A percentile compares a stretch with the other conserved stretches of the same genome.
phyloP scores from a whole-genome alignment of 2,888 invertebrate species.

The Didymodactylos carnosus region DNA sequence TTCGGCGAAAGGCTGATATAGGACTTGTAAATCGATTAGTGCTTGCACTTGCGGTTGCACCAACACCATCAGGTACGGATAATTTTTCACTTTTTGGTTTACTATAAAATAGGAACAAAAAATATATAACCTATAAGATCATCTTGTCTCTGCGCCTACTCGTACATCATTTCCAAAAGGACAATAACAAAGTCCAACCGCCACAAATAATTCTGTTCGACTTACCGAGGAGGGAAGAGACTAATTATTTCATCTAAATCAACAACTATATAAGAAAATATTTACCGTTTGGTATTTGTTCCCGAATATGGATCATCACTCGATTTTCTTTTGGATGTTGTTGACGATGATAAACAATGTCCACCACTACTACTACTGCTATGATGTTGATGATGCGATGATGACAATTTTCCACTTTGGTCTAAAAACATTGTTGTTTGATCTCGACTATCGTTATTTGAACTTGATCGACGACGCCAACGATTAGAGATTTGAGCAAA shows the following conservation, averaged over 20 bases:
- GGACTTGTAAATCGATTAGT: not conserved
- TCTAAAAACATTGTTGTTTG: not conserved
- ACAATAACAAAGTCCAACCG: not conserved
- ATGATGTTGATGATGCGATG: not conserved
- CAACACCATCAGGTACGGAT: not conserved
- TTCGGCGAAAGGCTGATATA: not conserved
- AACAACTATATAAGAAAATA: too few species aligned
- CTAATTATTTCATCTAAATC: too few species aligned
- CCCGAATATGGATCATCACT: not conserved
- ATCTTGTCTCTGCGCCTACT: too few species aligned
- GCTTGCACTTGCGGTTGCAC: too few species aligned
- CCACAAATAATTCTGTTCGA: too few species aligned
- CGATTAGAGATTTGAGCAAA: not conserved
- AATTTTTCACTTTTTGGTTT: not conserved
- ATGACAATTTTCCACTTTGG: not conserved
- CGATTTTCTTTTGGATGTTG: not conserved
- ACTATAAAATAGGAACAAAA: not conserved
- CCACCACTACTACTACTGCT: not conserved
- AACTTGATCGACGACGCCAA: not conserved
- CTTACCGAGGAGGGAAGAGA: too few species aligned
- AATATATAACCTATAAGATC: not conserved
- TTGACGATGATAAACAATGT: not conserved
- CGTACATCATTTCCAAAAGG: not conserved
- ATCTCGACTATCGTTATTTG: not conserved
- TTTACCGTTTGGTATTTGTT: not conserved